A percentile compares a stretch with the other conserved stretches of the same genome.
Conservation (phyloP, 2,797 vertebrate species). For the Gallirallus australis region DNA sequence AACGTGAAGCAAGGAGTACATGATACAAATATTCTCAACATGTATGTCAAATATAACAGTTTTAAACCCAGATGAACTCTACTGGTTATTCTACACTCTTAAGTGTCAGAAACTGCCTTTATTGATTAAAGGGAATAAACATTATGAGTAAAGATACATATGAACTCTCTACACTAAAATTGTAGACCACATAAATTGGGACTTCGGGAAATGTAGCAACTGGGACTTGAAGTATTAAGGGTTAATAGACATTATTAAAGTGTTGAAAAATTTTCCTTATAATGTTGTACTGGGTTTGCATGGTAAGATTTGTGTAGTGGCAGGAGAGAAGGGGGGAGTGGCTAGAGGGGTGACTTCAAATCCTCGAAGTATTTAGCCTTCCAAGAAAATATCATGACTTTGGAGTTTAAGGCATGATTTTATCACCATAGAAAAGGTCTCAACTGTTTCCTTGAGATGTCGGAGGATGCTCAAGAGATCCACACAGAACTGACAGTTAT, state of each 20-base stretch:
- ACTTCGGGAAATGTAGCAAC: background rate
- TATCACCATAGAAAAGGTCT: background rate
- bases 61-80: background rate
- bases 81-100: background rate
- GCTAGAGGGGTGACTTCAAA: background rate
- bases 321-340: no score
- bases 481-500: accelerated
- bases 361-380: background rate
- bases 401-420: background rate
- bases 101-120: background rate
- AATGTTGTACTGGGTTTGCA: background rate
- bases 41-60: background rate
- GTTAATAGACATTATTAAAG: background rate
- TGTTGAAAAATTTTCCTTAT: background rate
- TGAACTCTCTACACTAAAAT: background rate
- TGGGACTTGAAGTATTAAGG: background rate
- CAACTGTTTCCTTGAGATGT: background rate
- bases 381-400: background rate
- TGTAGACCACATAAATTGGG: background rate
- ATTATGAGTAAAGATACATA: background rate
- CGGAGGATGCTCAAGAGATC: background rate
- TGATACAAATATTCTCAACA: background rate
- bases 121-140: background rate
- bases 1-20: background rate
- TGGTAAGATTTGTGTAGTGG: no score